phyloP scores from a whole-genome alignment of 2,113 vertebrate genomes.

The Isurus oxyrinchus region DNA sequence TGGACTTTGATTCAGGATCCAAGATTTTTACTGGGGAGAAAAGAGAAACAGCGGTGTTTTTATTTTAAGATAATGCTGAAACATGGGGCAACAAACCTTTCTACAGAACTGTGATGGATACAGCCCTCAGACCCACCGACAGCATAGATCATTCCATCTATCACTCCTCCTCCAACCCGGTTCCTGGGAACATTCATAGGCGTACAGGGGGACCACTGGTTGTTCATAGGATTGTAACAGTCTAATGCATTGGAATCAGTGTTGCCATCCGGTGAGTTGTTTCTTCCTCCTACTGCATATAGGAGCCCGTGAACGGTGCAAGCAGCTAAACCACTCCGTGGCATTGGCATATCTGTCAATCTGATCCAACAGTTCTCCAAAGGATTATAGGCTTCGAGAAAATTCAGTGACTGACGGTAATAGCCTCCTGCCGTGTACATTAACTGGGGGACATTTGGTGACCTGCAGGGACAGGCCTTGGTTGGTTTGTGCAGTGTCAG shows the following conservation, averaged over 20 bases:
- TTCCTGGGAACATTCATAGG: constrained; percentile 86
- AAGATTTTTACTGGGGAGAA: not conserved
- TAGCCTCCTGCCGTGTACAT: constrained; percentile 87
- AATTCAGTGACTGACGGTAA: constrained; percentile 76
- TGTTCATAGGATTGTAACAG: constrained; percentile 91
- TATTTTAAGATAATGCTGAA: not conserved
- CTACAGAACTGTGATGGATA: constrained; percentile 82
- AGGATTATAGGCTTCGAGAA: constrained; percentile 79
- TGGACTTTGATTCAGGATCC: no score
- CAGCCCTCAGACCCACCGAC: constrained; percentile 86
- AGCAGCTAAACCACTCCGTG: constrained; percentile 79
- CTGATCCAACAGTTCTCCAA: constrained; percentile 65
- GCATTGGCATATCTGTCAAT: constrained; percentile 74
- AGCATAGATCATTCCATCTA: constrained; percentile 83
- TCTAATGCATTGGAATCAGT: constrained; percentile 81
- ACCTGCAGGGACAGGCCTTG: constrained; percentile 61
- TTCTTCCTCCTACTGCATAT: constrained; percentile 81
- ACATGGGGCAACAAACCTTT: constrained; percentile 59
- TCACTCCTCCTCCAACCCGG: constrained; percentile 82
- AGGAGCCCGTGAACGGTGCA: constrained; percentile 84
- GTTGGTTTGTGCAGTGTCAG: constrained; percentile 85
- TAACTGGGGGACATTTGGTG: constrained; percentile 78
- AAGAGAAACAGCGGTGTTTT: not conserved
- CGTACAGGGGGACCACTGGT: constrained; percentile 80
- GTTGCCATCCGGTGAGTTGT: constrained; percentile 85